Percentiles rank a stretch among this genome's conserved stretches.
These are phyloP conservation scores for Oryzias curvinotus DNA, from an alignment of 2,113 vertebrate genomes.

Conservation along the genomic window DNA sequence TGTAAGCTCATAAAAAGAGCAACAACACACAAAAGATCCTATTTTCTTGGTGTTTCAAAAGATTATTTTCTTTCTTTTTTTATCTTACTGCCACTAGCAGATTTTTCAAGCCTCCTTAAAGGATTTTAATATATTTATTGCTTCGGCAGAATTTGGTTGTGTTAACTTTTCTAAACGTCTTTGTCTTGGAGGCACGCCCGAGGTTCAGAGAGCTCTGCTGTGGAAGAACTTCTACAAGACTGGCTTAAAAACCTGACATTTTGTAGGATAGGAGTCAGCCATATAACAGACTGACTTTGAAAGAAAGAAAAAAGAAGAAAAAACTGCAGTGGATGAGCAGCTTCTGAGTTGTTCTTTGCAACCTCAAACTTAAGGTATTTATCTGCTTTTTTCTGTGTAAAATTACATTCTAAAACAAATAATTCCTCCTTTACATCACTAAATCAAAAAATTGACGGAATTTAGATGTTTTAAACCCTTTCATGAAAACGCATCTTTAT, in stretches of 20 bases:
- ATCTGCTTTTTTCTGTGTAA: no score
- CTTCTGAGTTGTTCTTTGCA: no score
- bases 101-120: neutral
- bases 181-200: slow-evolving; percentile 29
- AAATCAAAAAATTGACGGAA: no score
- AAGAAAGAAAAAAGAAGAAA: neutral
- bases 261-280: neutral
- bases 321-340: no score
- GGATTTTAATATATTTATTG: slow-evolving; percentile 21
- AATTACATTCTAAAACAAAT: no score
- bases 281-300: slow-evolving; percentile 8
- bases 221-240: slow-evolving; percentile 17
- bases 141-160: slow-evolving; percentile 17
- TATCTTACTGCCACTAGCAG: slow-evolving; percentile 12
- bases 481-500: no score
- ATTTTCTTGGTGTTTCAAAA: slow-evolving; percentile 11
- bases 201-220: slow-evolving; percentile 14
- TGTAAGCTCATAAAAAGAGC: slow-evolving; percentile 13
- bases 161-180: slow-evolving; percentile 3
- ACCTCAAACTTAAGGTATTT: no score
- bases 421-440: no score
- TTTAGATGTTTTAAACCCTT: no score
- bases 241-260: no score
- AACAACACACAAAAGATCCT: neutral
- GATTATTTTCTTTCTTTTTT: slow-evolving; percentile 1